Conservation (phyloP, 2,888 invertebrate genomes). For the Ormia ochracea region DNA sequence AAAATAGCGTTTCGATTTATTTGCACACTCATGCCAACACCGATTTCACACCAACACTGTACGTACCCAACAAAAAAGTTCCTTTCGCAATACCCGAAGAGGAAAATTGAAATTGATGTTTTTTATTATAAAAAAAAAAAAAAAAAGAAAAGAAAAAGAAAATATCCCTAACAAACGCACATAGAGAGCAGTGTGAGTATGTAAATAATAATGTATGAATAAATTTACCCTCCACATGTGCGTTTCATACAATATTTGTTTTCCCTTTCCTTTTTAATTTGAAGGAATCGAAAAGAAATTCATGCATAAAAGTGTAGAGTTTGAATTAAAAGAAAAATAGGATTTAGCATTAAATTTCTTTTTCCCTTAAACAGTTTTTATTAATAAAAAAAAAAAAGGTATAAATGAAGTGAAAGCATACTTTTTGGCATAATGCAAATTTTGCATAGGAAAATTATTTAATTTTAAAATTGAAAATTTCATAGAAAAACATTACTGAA, state of each 20-base stretch:
- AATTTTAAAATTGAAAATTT: too few species aligned
- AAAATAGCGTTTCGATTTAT: conserved; percentile 64
- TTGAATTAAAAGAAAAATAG: conserved; percentile 20
- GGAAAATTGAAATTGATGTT: conserved; percentile 75
- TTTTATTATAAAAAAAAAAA: conserved; percentile 1
- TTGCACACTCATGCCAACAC: conserved; percentile 41
- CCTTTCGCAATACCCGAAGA: conserved; percentile 51
- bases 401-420: conserved; percentile 39
- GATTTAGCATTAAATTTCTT: conserved; percentile 44
- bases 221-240: conserved; percentile 45
- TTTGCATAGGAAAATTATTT: too few species aligned
- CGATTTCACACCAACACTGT: not conserved
- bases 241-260: conserved; percentile 13
- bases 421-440: conserved; percentile 10
- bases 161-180: not conserved
- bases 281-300: conserved; percentile 10
- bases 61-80: not conserved
- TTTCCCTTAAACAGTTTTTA: conserved; percentile 34
- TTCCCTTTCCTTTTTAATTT: conserved; percentile 15
- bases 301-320: not conserved
- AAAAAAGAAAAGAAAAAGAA: not conserved
- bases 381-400: conserved; percentile 31
- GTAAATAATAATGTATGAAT: conserved; percentile 50
- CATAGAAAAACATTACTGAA: too few species aligned
- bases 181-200: conserved; percentile 20